Evolutionary conservation across 92 coral and sea anemone species (phyloP), one percentile per base, ranked within the genome.

Genomic region (Paramuricea clavata): DNA sequence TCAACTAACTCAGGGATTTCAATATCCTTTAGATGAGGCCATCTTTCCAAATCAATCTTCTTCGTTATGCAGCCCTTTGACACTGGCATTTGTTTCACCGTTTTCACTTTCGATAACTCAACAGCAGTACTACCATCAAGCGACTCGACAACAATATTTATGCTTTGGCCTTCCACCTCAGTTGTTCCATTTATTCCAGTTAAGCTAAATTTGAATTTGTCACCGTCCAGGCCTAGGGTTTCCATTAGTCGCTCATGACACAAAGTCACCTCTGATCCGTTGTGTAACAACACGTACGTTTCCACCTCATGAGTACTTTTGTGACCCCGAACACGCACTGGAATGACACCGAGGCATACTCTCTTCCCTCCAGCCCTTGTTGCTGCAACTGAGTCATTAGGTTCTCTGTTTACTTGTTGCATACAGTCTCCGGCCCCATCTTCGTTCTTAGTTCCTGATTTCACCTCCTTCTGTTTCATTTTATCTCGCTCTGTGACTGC

Each of bases 211-310:
- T 74, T 79, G 15, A 82, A 33, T 68, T 86, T 87, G 26, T 75
- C 78, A 28, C 95, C 91, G 33, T 81, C 64, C 28, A 88, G 49
- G 16, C 74, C 49, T 30, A 88, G 92, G 32, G 73, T 67, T 12
- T 78, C 49, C 26, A 54, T 81, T 80, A 87, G 77, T 57, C 64
- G 69, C 56, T 93, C 88, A 49, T 90, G 93, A 56, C 92, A 93
- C 64, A 88, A 89, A 21, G 94, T 93, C 31, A 89, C 91, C 39
- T 93, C 94, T 19, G 88, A 89, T 31, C 93, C 91, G 85, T 85
- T 87, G 86, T 90, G 93, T 72, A 86, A 56, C 27, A 88, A 41
- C 25, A 90, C 97, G 68, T 91, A 71, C 30, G 91, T 93, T 27
- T 83, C 87, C 12, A 91, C 69, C 22, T 32, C 44, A 16, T 27